Percentiles rank a stretch among this genome's conserved stretches.
Evolutionary conservation across 2,113 vertebrate genomes (phyloP).

Genomic region (Labeo catla): DNA sequence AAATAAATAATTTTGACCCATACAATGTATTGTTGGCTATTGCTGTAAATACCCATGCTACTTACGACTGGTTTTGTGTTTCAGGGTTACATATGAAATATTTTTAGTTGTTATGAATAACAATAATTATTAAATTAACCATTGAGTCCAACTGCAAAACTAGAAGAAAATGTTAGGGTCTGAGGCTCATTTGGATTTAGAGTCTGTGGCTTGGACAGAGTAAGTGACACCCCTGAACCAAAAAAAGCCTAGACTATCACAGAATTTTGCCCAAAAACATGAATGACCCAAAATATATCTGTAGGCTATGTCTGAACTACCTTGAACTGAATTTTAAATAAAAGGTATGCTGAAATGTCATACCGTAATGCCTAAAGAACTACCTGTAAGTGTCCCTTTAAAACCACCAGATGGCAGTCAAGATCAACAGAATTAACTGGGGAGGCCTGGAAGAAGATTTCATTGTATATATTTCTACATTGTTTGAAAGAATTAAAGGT

Average conservation of each 20-base stretch:
- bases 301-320: not conserved
- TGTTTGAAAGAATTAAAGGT: not conserved
- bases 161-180: not conserved
- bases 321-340: not conserved
- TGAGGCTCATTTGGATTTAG: not conserved
- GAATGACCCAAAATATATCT: not conserved
- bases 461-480: not conserved
- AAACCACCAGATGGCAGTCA: constrained; percentile 54
- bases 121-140: too few species aligned
- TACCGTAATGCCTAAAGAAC: not conserved
- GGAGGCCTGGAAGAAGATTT: not conserved
- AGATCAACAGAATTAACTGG: not conserved
- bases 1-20: too few species aligned
- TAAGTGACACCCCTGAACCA: not conserved
- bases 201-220: too few species aligned
- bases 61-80: too few species aligned
- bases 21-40: too few species aligned
- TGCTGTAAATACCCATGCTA: too few species aligned
- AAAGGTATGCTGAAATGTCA: not conserved
- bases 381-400: not conserved
- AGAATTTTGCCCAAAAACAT: not conserved
- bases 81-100: too few species aligned
- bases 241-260: not conserved
- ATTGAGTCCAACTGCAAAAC: not conserved
- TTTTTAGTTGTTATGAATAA: too few species aligned